Conservation (phyloP, 2,797 vertebrate genomes). For the Cossypha heuglini region DNA sequence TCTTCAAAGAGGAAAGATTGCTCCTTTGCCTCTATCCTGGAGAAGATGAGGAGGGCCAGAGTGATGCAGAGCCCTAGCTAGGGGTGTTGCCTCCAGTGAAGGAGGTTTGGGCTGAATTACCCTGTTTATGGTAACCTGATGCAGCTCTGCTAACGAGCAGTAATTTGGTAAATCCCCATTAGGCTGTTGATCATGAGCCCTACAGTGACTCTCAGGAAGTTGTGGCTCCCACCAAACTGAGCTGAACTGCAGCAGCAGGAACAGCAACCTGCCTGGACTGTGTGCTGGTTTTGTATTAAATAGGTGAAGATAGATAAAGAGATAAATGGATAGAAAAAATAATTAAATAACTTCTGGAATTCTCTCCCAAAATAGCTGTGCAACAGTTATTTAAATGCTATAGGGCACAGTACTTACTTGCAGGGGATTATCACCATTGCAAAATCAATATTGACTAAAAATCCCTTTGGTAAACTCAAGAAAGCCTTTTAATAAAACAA, state of each 20-base stretch:
- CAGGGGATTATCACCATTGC: neutral
- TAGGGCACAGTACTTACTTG: neutral
- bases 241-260: neutral
- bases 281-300: neutral
- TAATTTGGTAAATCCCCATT: constrained; percentile 13
- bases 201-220: neutral
- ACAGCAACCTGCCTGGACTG: neutral
- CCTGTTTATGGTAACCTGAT: neutral
- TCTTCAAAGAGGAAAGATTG: neutral
- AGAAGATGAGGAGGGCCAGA: neutral
- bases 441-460: neutral
- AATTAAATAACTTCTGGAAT: neutral
- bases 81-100: neutral
- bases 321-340: neutral
- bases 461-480: neutral
- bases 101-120: constrained; percentile 27
- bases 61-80: neutral
- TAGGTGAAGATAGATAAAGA: neutral
- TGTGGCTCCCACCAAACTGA: neutral
- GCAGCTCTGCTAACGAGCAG: neutral
- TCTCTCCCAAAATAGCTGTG: neutral
- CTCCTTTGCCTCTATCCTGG: neutral
- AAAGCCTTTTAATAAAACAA: neutral
- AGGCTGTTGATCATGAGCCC: neutral
- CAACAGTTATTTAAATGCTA: neutral